A percentile compares a stretch with the other conserved stretches of the same genome.
Conservation (phyloP, 2,797 vertebrate species). For the Eutrigla gurnardus region DNA sequence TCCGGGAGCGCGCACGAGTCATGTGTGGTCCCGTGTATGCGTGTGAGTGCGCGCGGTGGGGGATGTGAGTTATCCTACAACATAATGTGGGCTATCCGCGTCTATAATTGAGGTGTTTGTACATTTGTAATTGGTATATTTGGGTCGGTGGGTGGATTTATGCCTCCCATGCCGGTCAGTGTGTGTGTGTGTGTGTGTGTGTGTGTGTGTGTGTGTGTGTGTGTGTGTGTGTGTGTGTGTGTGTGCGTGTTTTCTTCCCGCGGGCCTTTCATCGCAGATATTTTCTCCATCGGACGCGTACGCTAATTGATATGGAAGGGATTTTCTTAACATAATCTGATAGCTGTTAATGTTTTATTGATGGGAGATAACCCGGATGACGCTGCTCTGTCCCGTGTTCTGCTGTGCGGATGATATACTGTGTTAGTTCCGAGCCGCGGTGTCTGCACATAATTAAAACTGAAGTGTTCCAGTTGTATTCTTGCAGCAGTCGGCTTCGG, state of each 20-base stretch:
- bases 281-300: conserved; percentile 2
- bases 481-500: background rate
- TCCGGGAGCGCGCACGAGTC: conserved; percentile 32
- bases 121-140: conserved; percentile 53
- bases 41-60: conserved; percentile 5
- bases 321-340: conserved; percentile 12
- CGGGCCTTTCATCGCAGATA: background rate
- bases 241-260: background rate
- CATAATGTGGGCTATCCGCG: conserved; percentile 30
- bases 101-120: conserved; percentile 60
- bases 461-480: conserved; percentile 4
- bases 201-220: background rate
- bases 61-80: conserved; percentile 23
- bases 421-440: background rate
- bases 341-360: conserved; percentile 16
- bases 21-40: conserved; percentile 25
- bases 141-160: conserved; percentile 47
- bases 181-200: background rate
- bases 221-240: background rate
- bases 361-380: background rate
- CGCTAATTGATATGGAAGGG: conserved; percentile 5
- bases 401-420: background rate
- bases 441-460: background rate
- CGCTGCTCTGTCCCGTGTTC: background rate
- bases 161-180: conserved; percentile 1